These are phyloP conservation scores for Clarias pachynema DNA, from an alignment of 2,797 vertebrate genomes.

Conservation along the genomic window DNA sequence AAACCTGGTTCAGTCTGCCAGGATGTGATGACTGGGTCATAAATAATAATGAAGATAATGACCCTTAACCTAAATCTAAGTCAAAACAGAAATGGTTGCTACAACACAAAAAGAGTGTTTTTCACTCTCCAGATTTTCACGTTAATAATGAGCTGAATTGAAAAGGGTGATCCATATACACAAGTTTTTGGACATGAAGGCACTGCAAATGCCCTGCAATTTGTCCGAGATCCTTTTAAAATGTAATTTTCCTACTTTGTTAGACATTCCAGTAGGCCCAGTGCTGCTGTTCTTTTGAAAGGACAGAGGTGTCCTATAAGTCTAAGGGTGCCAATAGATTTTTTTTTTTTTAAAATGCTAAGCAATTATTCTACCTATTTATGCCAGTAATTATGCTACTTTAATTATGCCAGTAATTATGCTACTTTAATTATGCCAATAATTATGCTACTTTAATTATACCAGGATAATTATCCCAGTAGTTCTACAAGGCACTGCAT, in stretches of 20 bases:
- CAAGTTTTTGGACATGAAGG: not conserved
- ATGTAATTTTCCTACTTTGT: not conserved
- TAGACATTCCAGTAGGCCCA: not conserved
- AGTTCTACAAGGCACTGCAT: not conserved
- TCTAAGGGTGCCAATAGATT: not conserved
- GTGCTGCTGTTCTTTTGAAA: not conserved
- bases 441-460: too few species aligned
- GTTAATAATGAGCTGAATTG: conserved; percentile 6
- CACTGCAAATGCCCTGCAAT: not conserved
- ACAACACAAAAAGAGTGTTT: not conserved
- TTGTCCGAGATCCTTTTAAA: not conserved
- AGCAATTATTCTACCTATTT: not conserved
- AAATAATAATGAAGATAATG: not conserved
- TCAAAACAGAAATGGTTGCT: not conserved
- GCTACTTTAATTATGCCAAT: too few species aligned
- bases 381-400: too few species aligned
- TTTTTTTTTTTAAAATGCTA: not conserved
- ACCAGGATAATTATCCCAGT: not conserved
- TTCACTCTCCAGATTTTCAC: not conserved
- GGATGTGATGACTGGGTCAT: not conserved
- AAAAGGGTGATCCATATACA: not conserved
- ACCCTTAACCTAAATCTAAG: not conserved
- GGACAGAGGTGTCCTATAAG: too few species aligned
- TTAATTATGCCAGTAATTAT: too few species aligned
- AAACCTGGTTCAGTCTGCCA: conserved; percentile 9